Base-by-base conservation (phyloP, 2,888 invertebrate species). In the Willowsia nigromaculata region DNA sequence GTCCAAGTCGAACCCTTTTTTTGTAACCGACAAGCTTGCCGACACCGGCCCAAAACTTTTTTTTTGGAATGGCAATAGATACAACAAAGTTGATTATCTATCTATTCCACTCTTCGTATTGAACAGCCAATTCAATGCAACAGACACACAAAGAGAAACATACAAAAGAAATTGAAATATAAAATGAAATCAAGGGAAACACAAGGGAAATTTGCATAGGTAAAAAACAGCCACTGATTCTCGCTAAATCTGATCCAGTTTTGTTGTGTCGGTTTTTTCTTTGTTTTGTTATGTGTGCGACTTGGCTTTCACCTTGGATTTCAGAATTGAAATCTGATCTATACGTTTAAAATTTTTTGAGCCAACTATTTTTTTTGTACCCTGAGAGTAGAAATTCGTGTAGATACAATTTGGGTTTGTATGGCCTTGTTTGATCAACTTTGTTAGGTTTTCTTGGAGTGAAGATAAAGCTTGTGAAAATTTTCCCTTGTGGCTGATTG, bases 291-390 rank as follows among this genome's bases (percentile, higher is more conserved):
- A 9, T 62, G 27, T 18, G 13, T 40, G 11, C 40, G 68, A 18
- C 68, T 37, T 85, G 68, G 71, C 86, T 86, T 86, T 86, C 86
- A 86, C 86, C 86, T 86, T 86, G 86, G 86, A 85, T 40, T n/a
- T n/a, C 18, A n/a, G 50, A n/a, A n/a, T 68, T 68, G 33, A 27
- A 74, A 50, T 47, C 27, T 47, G 5, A 1, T 47, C 13, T n/a
- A 1, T 74, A 27, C 1, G 30, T 18, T 71, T 47, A 11, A 9
- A 71, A 13, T 22, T 25, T 33, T n/a, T 9, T 11, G 6, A 62
- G 62, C 30, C 56, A 56, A 56, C 56, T 56, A 50, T 1, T 50
- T 50, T 50, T 11, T 50, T 1, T 30, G 62, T 27, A 37, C 65
- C n/a, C 18, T n/a, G n/a, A n/a, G n/a, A 47, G 6, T 25, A 47